Base-by-base conservation (phyloP, 2,888 invertebrate species). In the Trachelus stipa region DNA sequence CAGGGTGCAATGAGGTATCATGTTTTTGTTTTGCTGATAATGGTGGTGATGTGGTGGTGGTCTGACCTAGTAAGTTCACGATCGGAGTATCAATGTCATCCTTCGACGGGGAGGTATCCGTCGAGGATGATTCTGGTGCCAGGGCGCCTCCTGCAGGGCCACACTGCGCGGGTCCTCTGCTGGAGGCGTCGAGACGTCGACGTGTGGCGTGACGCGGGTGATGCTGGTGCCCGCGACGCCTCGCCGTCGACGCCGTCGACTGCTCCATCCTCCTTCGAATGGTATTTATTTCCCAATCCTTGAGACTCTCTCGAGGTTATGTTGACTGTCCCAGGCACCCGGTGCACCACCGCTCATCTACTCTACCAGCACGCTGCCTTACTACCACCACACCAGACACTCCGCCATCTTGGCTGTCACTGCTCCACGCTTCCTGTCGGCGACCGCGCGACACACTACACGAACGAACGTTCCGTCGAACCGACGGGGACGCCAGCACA, bases 281-380 rank as follows among this genome's bases (percentile, higher is more conserved):
- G 82, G 76, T 79, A 79, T 80, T 80, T 80, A 77, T 78, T 68
- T 23, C 71, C 15, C 33, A 56, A 56, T 35, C 23, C 23, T 56
- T 23, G 23, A 56, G 23, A 23, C 37, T 69, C 75, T 12, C 68
- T 76, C 73, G 68, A 76, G 30, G 68, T 35, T 35, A 31, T 71
- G 37, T 30, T 69, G 68, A 30, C 69, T 68, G 35, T 78, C 77
- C 80, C 79, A 79, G 78, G 73, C 40, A 56, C 81, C 95, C 92
- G 95, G 95, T 85, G 95, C 95, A 92, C 95, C 94, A 91, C 95
- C 95, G 92, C 93, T 78, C 77, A 74, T 76, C 77, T 35, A 73
- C 35, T 68, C 75, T 56, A 56, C 40, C 23, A 56, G 40, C 40
- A 56, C 40, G 40, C 40, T 56, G 40, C 23, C 40, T 93, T 92